Evolutionary conservation across 2,797 vertebrate genomes (phyloP).

Genomic region (Hippopotamyrus pictus): DNA sequence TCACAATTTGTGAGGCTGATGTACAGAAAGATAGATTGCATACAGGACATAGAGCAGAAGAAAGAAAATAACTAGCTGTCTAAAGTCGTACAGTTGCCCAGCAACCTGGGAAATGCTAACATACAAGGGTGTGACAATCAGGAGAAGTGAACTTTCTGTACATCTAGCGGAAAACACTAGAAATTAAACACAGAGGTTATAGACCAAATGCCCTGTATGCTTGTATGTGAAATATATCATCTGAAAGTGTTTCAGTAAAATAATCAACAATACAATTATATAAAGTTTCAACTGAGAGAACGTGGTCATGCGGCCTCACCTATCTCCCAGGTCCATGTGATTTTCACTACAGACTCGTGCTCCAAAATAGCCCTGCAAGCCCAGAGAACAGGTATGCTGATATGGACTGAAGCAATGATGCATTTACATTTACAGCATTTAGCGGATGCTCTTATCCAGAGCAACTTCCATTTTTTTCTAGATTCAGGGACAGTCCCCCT

Average conservation of each 20-base stretch:
- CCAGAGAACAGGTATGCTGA: conserved; percentile 29
- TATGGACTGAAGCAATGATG: background rate
- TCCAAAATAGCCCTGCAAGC: conserved; percentile 74
- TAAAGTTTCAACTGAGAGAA: background rate
- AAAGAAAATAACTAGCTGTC: background rate
- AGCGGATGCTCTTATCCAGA: background rate
- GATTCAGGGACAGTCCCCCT: background rate
- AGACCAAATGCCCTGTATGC: background rate
- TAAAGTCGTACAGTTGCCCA: background rate
- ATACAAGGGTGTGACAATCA: background rate
- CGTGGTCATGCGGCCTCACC: conserved; percentile 57
- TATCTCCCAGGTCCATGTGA: conserved; percentile 70
- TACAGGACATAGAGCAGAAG: background rate
- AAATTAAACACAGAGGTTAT: background rate
- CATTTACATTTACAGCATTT: background rate
- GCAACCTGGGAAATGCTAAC: background rate
- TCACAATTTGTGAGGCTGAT: background rate
- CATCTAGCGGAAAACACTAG: background rate
- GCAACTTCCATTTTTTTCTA: background rate
- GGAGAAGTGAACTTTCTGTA: background rate
- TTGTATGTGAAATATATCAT: background rate
- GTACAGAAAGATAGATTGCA: background rate
- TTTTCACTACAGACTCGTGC: conserved; percentile 56
- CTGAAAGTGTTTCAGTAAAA: background rate
- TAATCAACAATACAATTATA: background rate